Evolutionary conservation across 2,797 vertebrate genomes (phyloP), one percentile per base, ranked within the genome.

Genomic region (Okamejei kenojei): DNA sequence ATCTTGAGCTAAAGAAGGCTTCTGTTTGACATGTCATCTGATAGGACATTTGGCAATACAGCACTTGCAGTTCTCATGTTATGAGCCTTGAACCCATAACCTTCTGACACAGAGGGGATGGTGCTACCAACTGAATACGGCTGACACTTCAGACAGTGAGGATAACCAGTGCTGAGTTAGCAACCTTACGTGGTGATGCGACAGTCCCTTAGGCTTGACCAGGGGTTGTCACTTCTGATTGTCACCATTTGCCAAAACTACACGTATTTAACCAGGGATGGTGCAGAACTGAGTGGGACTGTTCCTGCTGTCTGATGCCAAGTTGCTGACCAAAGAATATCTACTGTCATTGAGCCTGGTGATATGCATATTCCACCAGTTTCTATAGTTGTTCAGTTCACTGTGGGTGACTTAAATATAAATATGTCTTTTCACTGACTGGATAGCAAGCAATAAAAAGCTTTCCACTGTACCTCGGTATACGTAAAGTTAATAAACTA

Each of bases 281-380:
- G 78, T 79, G 78, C 32, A 38, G 78, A 35, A 79, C 17, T 7
- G 13, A 35, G 78, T 35, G 3, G 19, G 32, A 35, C 15, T 79
- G 19, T 38, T 38, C 13, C 32, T 79, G 78, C 32, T 38, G 78
- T 35, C 38, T n/a, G 17, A 15, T 79, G 32, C 38, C 13, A 15
- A 79, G 32, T 38, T 35, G 9, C 32, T 35, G 35, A 38, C 11
- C 5, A 38, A 79, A 38, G 32, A 19, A 38, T 79, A 17, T 79
- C 32, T 4, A 15, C 32, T 4, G 15, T 38, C 19, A 1, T 35
- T 79, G 32, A 79, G 13, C 45, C 45, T 0, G 98, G 98, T 13
- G 97, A 96, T 29, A 99, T 99, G 95, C 98, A 99, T 95, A 99
- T 97, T 74, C 98, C 99, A 7, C 98, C 98, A 0, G 98, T 99